Percentiles rank a stretch among this genome's conserved stretches.
phyloP scores from a whole-genome alignment of 2,797 vertebrate genomes.

The Pteropus rufus region DNA sequence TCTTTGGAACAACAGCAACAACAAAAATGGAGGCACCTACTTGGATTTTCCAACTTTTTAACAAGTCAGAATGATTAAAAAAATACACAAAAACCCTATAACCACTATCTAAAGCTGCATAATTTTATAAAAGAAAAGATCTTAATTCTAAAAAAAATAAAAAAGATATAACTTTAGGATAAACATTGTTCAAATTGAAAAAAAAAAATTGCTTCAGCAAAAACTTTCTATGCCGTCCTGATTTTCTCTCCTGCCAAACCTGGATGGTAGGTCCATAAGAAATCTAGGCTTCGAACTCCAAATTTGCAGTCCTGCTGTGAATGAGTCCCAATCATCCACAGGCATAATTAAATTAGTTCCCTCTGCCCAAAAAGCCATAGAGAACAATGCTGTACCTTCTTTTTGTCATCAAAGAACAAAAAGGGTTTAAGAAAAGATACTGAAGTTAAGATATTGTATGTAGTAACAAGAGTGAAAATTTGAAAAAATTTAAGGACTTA shows the following conservation, averaged over 20 bases:
- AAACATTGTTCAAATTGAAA: not conserved
- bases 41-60: not conserved
- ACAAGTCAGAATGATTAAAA: not conserved
- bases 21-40: not conserved
- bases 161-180: not conserved
- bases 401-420: not conserved
- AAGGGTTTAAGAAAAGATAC: not conserved
- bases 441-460: not conserved
- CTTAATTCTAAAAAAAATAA: not conserved
- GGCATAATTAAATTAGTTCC: too few species aligned
- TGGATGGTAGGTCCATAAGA: not conserved
- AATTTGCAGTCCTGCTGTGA: not conserved
- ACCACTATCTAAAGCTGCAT: not conserved
- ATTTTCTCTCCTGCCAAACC: not conserved
- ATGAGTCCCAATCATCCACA: fast-evolving
- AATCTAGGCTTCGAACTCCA: not conserved
- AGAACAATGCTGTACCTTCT: not conserved
- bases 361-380: not conserved
- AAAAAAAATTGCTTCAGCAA: not conserved
- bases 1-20: not conserved
- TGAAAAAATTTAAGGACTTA: not conserved
- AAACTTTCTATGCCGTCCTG: not conserved
- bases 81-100: not conserved
- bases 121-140: not conserved
- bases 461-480: not conserved